Base-by-base conservation (phyloP, 2,797 vertebrate species). In the Sorex maritimensis region DNA sequence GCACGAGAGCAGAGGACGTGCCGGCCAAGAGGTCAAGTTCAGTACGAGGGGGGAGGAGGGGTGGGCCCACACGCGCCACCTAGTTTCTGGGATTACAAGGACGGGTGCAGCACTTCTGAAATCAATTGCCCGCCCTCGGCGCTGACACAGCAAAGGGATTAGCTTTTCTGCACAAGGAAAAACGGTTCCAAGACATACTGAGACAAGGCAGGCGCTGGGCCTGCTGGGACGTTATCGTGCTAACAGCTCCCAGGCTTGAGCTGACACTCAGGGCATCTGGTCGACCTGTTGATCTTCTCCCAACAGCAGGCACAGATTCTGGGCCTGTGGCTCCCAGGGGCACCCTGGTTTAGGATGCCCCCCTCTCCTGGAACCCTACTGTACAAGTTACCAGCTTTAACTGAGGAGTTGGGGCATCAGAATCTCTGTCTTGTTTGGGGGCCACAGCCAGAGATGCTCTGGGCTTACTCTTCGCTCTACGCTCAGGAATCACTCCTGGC, bases 21-120 rank as follows among this genome's bases (percentile, higher is more conserved):
- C 38, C 28, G 8, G 96, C 90, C 92, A 95, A 94, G 61, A 95
- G 69, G 67, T 88, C 91, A 96, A 96, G 93, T 84, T 95, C 87
- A 87, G 93, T 93, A 67, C 80, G 84, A 68, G 82, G 94, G 41
- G n/a, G n/a, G n/a, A n/a, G n/a, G n/a, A n/a, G 34, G 34, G 34
- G 34, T 34, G 34, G 34, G 34, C 34, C 34, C 34, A 34, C 38
- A 77, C 88, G 85, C 0, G n/a, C 41, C 81, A 87, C 52, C 72
- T 92, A 78, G 92, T 75, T 92, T 83, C 91, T 93, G 95, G 91
- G 93, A 91, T 94, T 94, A 86, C n/a, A 88, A 63, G n/a, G 81
- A 74, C 30, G 90, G 94, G 87, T 92, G 95, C 3, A 30, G 63
- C 2, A 58, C 81, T 92, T 91, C 79, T 71, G 87, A 85, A 95